Base-by-base conservation (phyloP, 30 jellyfish, hydroid and myxozoan species). In the Morbakka virulenta region DNA sequence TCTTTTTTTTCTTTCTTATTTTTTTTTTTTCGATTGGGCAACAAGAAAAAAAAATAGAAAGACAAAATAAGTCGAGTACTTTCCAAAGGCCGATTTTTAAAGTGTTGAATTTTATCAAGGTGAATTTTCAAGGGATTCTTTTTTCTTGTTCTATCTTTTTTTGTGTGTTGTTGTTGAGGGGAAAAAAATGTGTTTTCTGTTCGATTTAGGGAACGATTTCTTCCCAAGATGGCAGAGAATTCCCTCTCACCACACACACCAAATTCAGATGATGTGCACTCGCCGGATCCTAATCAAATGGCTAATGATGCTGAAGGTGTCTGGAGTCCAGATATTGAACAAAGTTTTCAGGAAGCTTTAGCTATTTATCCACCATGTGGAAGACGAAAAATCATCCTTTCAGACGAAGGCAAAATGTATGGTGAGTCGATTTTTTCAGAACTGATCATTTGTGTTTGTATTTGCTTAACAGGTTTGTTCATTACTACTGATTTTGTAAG, bases 261-360 rank as follows among this genome's bases (percentile, higher is more conserved):
- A 47, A 77, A 78, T 35, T 79, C 50, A 64, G 72, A 32, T 24
- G 83, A 64, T 62, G 77, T 79, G 2, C 68, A 77, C 1, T 35
- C 87, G 21, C 35, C 97, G 51, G 95, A 82, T 27, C 95, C 97
- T 0, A 84, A 87, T 22, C 95, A 82, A 77, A 89, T 89, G 94
- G 94, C 97, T 2, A 84, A 93, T 65, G 97, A 89, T 78, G 97
- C 97, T 32, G 97, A 89, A 69, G 97, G 97, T 32, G 97, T 89
- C 50, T 89, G 97, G 97, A 73, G 94, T 47, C 97, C 97, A 1
- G 97, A 89, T 35, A 89, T 89, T 14, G 97, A 89, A 51, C 97
- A 89, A 63, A 89, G 97, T 76, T 89, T 89, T 41, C 97, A 89
- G 74, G 97, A 89, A 51, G 97, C 97, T 29, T 47, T 89, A 35